Base-by-base conservation (phyloP, 2,113 vertebrate species). In the Fregetta grallaria region DNA sequence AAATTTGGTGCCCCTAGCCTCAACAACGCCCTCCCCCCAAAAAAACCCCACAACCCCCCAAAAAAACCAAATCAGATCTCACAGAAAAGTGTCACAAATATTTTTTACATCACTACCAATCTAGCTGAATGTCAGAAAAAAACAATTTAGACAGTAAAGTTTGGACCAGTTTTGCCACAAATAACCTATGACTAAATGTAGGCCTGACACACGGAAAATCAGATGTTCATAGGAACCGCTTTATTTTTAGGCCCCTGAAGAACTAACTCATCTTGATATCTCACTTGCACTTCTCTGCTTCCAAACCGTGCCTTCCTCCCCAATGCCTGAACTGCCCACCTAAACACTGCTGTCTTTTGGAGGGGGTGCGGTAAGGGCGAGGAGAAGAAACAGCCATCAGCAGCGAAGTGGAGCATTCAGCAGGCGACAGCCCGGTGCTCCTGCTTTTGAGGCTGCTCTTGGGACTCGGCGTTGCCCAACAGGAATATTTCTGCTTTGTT, bases 401-500 rank as follows among this genome's bases (percentile, higher is more conserved):
- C 65, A 55, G 87, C 58, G 74, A 95, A 90, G 50, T 66, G 71
- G 66, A 88, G 85, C 89, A 74, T 96, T 94, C 84, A 94, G 80
- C 88, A 90, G 68, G 53, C 45, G 2, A 58, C 71, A 76, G 90
- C 78, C 53, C 5, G 0, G 40, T 44, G 73, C 55, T 85, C 22
- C 52, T 30, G 84, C 84, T 53, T 83, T 73, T 70, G 92, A 80
- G 32, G 18, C 84, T 89, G 93, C 86, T 92, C 88, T 65, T 45
- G 92, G 91, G 97, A 95, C 95, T 92, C 83, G 59, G 65, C 91
- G 89, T 73, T 86, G 94, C 94, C 90, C 56, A 83, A 70, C 89
- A 94, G 94, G 93, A 88, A 94, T 90, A 94, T 90, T 97, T 94
- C 97, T 93, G 97, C 95, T 97, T 98, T 98, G 97, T 98, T 98